Percentiles rank a stretch among this genome's conserved stretches.
phyloP scores from a whole-genome alignment of 2,797 vertebrate species.

The Nasua narica region DNA sequence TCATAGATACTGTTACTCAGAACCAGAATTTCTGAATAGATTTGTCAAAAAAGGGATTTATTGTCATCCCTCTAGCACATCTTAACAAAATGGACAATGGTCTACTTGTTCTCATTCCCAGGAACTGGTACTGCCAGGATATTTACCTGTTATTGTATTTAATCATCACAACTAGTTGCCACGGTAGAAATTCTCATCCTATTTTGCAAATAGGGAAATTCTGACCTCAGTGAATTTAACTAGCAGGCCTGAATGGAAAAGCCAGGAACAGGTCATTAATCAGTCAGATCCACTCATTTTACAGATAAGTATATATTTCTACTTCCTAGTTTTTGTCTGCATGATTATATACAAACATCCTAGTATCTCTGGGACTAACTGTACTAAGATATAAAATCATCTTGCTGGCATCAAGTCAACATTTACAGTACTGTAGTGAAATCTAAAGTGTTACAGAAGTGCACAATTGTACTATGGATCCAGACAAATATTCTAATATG shows the following conservation, averaged over 20 bases:
- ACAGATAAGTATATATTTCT: conserved; percentile 29
- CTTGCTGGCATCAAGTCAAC: conserved; percentile 16
- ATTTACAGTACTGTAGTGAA: neutral
- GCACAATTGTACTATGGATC: neutral
- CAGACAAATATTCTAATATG: conserved; percentile 49
- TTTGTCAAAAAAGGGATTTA: conserved; percentile 10
- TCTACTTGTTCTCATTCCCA: conserved; percentile 19
- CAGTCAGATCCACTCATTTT: conserved; percentile 29
- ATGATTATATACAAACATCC: neutral
- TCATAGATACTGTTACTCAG: neutral
- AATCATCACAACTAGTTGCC: neutral
- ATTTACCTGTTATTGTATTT: conserved; percentile 23
- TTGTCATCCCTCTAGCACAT: neutral
- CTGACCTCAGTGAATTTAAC: conserved; percentile 31
- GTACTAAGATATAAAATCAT: conserved; percentile 22
- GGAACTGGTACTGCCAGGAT: conserved; percentile 11
- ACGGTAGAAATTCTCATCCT: neutral
- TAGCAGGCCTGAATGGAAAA: conserved; percentile 19
- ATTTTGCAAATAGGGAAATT: conserved; percentile 30
- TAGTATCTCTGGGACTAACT: conserved; percentile 6
- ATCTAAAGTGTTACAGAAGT: conserved; percentile 5
- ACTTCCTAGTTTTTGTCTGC: conserved; percentile 31
- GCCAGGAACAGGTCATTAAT: neutral
- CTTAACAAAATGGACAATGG: neutral
- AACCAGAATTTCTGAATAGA: conserved; percentile 39